Evolutionary conservation across 2,113 vertebrate genomes (phyloP).

Genomic region (Astatotilapia flaviijosephi): DNA sequence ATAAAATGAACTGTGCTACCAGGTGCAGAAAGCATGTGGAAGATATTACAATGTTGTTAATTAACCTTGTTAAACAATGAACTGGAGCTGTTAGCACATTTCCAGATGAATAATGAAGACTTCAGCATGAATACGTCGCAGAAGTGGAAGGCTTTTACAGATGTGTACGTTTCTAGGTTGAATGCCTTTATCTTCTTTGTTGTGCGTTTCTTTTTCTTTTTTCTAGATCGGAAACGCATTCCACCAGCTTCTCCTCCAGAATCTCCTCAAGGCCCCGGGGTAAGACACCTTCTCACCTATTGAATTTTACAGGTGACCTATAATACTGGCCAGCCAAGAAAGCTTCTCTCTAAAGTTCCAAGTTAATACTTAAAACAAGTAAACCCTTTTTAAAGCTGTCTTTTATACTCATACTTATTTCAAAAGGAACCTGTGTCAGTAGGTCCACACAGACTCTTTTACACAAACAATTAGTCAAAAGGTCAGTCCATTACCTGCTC

Average conservation of each 20-base stretch:
- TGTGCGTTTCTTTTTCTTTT: neutral
- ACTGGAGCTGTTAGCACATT: neutral
- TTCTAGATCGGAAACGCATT: constrained; percentile 31
- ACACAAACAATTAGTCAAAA: neutral
- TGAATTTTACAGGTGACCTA: neutral
- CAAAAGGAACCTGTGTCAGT: neutral
- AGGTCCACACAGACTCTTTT: neutral
- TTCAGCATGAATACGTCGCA: neutral
- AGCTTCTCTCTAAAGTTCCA: neutral
- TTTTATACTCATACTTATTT: neutral
- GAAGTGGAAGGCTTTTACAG: neutral
- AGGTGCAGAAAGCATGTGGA: neutral
- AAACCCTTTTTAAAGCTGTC: neutral
- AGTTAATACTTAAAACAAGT: neutral
- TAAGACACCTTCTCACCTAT: constrained; percentile 66
- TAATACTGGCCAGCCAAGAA: neutral
- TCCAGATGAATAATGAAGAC: neutral
- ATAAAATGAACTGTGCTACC: neutral
- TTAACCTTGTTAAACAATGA: neutral
- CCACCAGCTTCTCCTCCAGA: constrained; percentile 44
- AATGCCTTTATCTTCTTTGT: neutral
- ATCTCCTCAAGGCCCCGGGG: constrained; percentile 76
- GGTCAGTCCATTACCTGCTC: neutral
- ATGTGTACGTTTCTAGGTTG: neutral
- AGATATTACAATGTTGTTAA: neutral